phyloP scores from a whole-genome alignment of 2,888 invertebrate genomes.

The Eupithecia subumbrata region DNA sequence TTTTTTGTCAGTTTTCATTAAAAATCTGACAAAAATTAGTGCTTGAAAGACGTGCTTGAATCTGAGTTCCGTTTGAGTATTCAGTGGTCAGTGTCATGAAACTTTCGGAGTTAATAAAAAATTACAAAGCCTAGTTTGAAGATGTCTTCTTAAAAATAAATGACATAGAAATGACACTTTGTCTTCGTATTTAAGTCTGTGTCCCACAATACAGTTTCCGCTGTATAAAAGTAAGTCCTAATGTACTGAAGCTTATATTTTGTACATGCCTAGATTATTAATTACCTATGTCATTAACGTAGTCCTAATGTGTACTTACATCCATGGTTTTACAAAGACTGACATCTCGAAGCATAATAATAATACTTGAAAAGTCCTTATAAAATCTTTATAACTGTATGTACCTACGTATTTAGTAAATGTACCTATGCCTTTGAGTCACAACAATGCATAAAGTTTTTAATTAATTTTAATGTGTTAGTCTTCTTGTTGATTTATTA shows the following conservation, averaged over 20 bases:
- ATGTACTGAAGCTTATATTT: background rate
- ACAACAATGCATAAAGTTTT: background rate
- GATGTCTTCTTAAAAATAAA: background rate
- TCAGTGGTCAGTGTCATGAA: no score
- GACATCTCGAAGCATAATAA: background rate
- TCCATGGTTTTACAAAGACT: background rate
- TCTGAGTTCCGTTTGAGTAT: no score
- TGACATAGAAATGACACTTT: background rate
- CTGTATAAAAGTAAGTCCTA: background rate
- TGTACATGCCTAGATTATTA: background rate
- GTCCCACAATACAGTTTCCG: background rate
- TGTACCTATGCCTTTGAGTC: background rate
- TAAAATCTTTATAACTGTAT: background rate
- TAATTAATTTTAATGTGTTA: slow-evolving; percentile 3
- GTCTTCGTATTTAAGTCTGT: background rate
- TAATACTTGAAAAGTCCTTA: background rate
- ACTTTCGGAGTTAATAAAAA: no score
- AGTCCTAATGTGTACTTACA: slow-evolving; percentile 1
- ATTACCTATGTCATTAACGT: background rate
- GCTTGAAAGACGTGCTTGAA: no score
- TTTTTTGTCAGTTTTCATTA: no score
- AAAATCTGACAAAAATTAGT: no score
- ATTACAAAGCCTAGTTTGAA: background rate
- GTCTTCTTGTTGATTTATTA: background rate
- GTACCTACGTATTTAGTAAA: slow-evolving; percentile 1